Base-by-base conservation (phyloP, 1,140 invertebrate species). In the Lepidurus apus region DNA sequence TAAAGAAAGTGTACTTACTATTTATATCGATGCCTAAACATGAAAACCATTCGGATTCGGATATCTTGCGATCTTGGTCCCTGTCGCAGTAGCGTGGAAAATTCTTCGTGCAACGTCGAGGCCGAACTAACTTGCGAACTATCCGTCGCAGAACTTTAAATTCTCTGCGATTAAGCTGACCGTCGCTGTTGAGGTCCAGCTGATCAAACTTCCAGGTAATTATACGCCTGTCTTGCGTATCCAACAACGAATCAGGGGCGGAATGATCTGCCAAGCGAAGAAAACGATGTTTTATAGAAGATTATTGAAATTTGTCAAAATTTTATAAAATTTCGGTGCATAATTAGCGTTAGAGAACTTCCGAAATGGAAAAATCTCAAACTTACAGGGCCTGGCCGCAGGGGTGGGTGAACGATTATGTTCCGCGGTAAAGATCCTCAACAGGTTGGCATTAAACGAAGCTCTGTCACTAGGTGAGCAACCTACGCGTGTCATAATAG, bases 141-240 rank as follows among this genome's bases (percentile, higher is more conserved):
- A 96, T 88, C 80, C 91, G 87, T 78, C 91, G 89, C 7, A 97
- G 86, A 79, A 92, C 91, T 80, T 90, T 88, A 82, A 95, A 93
- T 84, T 98, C 96, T 45, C 88, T 87, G 81, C 90, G 90, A 82
- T 93, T 91, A 75, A 98, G 85, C 74, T 87, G 86, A 42, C 89
- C 88, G 85, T 95, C 93, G 13, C 87, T 87, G 85, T 97, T 91
- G 43, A 85, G 85, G 85, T 98, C 95, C 82, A 97, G 86, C 74
- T 91, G 88, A 1, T 87, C 84, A 82, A 97, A 98, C 84, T 97
- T 97, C 95, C 95, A 97, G 74, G 92, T 90, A 9, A 95, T 83
- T 0, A 93, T 91, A 1, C 83, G 81, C 75, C 44, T 79, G 65
- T 80, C 79, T 42, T 26, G 65, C 42, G 73, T 44, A 7, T 79